A percentile compares a stretch with the other conserved stretches of the same genome.
Evolutionary conservation across 2,888 invertebrate genomes (phyloP).

Genomic region (Drosophila seclusa): DNA sequence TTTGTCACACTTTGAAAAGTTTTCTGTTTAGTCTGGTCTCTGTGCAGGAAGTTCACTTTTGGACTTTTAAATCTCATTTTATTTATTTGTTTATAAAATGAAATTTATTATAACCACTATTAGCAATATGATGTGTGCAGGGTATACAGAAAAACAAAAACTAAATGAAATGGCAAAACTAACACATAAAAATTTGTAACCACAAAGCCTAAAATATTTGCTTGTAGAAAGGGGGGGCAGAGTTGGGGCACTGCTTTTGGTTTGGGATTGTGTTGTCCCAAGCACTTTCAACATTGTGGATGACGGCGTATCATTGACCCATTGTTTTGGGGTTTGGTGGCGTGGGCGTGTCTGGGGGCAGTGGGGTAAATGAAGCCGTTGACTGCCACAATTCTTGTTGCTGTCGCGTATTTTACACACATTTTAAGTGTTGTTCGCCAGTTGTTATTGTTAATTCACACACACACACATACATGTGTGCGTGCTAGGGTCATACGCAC

Average conservation of each 20-base stretch:
- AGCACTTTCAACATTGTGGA: slow-evolving; percentile 7
- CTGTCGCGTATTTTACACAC: slow-evolving; percentile 72
- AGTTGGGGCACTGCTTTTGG: slow-evolving; percentile 11
- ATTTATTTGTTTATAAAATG: neutral
- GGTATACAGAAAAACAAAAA: slow-evolving; percentile 42
- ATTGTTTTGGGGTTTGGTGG: slow-evolving; percentile 40
- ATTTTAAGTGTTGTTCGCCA: slow-evolving; percentile 76
- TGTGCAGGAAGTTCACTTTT: no score
- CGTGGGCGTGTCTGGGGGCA: slow-evolving; percentile 36
- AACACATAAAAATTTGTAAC: slow-evolving; percentile 76
- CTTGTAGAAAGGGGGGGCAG: neutral
- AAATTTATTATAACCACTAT: neutral
- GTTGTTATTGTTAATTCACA: slow-evolving; percentile 61
- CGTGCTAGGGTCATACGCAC: neutral
- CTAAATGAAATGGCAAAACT: slow-evolving; percentile 67
- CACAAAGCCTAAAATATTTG: slow-evolving; percentile 56
- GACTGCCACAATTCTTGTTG: slow-evolving; percentile 53
- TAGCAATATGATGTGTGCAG: neutral
- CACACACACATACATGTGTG: neutral
- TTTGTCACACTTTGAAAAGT: neutral
- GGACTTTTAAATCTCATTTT: neutral
- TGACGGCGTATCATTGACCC: slow-evolving; percentile 63
- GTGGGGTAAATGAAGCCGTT: slow-evolving; percentile 65
- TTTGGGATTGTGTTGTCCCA: slow-evolving; percentile 2
- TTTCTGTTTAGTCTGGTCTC: neutral